phyloP scores from a whole-genome alignment of 1,140 invertebrate genomes.

The Neodiprion lecontei region DNA sequence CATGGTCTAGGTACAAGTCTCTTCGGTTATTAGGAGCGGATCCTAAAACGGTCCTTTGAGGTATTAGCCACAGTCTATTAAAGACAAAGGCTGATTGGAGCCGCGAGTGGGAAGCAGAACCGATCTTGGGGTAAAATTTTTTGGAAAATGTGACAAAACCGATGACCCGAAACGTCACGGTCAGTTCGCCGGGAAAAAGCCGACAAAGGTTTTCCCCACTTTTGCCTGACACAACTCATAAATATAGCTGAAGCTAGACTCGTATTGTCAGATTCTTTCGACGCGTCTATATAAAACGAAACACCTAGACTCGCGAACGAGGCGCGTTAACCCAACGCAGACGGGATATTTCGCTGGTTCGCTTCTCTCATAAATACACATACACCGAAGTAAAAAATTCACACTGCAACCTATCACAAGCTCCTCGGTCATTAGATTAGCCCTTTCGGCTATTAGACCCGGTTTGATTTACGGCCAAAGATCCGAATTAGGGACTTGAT shows the following conservation, averaged over 20 bases:
- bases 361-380: too few relatives aligned
- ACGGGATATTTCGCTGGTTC: too few relatives aligned
- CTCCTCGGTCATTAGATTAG: background rate
- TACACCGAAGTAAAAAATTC: background rate
- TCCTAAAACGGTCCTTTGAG: background rate
- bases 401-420: slow-evolving; percentile 1
- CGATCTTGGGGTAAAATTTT: background rate
- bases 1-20: background rate
- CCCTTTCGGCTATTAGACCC: slow-evolving; percentile 6
- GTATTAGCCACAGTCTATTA: slow-evolving; percentile 7
- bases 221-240: slow-evolving; percentile 15
- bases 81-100: background rate
- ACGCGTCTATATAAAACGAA: background rate
- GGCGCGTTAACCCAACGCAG: too few relatives aligned
- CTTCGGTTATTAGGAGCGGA: background rate
- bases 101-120: background rate
- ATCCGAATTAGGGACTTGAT: background rate
- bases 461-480: background rate
- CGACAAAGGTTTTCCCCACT: slow-evolving; percentile 19
- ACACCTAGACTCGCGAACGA: background rate
- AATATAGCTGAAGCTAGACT: slow-evolving; percentile 5
- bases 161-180: slow-evolving; percentile 12
- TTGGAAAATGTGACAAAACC: slow-evolving; percentile 12
- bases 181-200: background rate
- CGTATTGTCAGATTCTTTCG: background rate